These are phyloP conservation scores for Marasmarcha lunaedactyla DNA, from an alignment of 2,888 invertebrate species.

Conservation along the genomic window DNA sequence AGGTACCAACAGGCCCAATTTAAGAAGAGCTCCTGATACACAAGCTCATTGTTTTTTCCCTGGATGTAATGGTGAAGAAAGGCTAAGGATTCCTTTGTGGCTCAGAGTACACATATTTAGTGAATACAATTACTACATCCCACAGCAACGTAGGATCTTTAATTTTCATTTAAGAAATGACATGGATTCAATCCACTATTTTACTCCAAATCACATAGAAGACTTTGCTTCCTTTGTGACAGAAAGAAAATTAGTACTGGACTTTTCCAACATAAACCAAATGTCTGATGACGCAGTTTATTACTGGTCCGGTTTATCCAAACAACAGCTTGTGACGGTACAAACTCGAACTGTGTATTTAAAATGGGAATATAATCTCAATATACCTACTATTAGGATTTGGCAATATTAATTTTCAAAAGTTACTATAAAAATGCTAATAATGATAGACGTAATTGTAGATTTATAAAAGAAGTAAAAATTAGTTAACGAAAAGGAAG, in stretches of 20 bases:
- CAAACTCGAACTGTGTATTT: too few species aligned
- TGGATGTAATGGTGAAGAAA: too few species aligned
- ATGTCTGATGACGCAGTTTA: not conserved
- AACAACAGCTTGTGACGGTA: not conserved
- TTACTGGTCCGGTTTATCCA: not conserved
- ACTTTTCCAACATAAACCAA: not conserved
- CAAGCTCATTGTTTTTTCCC: too few species aligned
- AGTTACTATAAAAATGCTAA: too few species aligned
- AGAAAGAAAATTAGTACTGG: not conserved
- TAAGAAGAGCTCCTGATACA: too few species aligned
- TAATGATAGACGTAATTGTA: too few species aligned
- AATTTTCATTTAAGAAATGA: not conserved
- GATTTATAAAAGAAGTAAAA: too few species aligned
- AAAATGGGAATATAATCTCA: too few species aligned
- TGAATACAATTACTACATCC: not conserved
- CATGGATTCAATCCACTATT: not conserved
- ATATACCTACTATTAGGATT: too few species aligned
- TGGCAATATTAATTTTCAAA: too few species aligned
- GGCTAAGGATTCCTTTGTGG: not conserved
- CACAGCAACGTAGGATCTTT: not conserved
- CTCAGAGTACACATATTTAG: not conserved
- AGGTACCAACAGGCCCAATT: too few species aligned
- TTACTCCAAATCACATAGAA: not conserved
- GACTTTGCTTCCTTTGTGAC: not conserved
- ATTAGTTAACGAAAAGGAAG: too few species aligned